A percentile compares a stretch with the other conserved stretches of the same genome.
phyloP scores from a whole-genome alignment of 2,797 vertebrate species.

The Emydoidea blandingii region DNA sequence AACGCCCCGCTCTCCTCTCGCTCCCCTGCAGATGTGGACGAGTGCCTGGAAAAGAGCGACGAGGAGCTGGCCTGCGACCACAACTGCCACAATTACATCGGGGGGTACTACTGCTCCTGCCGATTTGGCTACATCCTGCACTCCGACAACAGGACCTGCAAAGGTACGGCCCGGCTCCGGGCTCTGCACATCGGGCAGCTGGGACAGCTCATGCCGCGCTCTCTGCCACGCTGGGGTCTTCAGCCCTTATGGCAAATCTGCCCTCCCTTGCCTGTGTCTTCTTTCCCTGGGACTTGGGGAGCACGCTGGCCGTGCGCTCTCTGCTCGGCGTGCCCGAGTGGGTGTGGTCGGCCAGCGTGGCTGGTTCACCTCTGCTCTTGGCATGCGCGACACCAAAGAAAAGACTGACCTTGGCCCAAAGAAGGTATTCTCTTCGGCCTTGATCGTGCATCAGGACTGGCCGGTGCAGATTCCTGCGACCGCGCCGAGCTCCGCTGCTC shows the following conservation, averaged over 20 bases:
- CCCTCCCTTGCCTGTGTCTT: neutral
- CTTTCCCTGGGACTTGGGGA: neutral
- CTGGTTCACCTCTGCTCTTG: neutral
- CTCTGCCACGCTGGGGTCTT: neutral
- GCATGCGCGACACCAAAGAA: neutral
- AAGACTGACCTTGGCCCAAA: neutral
- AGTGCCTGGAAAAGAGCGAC: constrained; percentile 87
- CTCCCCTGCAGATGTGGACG: constrained; percentile 88
- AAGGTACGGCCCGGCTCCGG: constrained; percentile 81
- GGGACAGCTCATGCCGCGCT: neutral
- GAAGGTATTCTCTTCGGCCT: neutral
- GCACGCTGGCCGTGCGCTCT: neutral
- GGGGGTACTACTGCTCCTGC: constrained; percentile 97
- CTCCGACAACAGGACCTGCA: constrained; percentile 94
- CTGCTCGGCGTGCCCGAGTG: neutral
- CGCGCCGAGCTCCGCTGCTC: neutral
- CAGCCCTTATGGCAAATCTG: neutral
- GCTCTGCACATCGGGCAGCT: fast-evolving
- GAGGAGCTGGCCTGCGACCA: constrained; percentile 93
- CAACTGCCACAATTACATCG: constrained; percentile 96
- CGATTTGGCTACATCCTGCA: constrained; percentile 95
- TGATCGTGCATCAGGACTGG: neutral
- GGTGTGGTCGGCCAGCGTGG: neutral
- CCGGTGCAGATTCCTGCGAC: neutral
- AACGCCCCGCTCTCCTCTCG: too few species aligned